phyloP scores from a whole-genome alignment of 2,113 vertebrate genomes.

The Neolamprologus longior region DNA sequence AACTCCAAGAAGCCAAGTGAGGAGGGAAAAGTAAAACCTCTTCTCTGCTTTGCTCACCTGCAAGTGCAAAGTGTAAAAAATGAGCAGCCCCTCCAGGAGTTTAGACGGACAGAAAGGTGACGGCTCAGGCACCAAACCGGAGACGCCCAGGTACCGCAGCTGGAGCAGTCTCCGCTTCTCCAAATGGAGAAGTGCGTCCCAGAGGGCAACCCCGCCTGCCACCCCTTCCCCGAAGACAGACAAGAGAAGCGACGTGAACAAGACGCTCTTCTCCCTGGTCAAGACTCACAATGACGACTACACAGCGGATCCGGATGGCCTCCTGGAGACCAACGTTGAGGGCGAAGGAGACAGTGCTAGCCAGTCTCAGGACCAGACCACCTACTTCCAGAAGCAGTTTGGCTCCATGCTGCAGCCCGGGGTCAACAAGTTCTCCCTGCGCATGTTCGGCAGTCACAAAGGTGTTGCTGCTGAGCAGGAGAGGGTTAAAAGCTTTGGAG shows the following conservation, averaged over 20 bases:
- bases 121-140: constrained; percentile 32
- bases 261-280: constrained; percentile 56
- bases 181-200: constrained; percentile 52
- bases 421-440: constrained; percentile 95
- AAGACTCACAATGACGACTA: constrained; percentile 60
- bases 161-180: constrained; percentile 57
- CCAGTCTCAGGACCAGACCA: constrained; percentile 15
- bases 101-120: constrained; percentile 29
- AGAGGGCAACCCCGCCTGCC: constrained; percentile 29
- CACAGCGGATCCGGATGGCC: constrained; percentile 39
- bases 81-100: constrained; percentile 38
- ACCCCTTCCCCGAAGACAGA: constrained; percentile 41
- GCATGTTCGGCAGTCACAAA: constrained; percentile 94
- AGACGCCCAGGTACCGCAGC: constrained; percentile 28
- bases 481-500: constrained; percentile 90
- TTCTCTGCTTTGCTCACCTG: not conserved
- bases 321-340: constrained; percentile 1
- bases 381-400: constrained; percentile 83
- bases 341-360: not conserved
- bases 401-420: constrained; percentile 87
- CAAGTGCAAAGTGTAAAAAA: not conserved
- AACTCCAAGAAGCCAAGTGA: not conserved
- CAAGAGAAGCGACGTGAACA: constrained; percentile 41
- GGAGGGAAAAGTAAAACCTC: not conserved
- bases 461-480: constrained; percentile 92